Evolutionary conservation across 1,140 invertebrate species (phyloP), one percentile per base, ranked within the genome.

Genomic region (Drosophila kanapiae): DNA sequence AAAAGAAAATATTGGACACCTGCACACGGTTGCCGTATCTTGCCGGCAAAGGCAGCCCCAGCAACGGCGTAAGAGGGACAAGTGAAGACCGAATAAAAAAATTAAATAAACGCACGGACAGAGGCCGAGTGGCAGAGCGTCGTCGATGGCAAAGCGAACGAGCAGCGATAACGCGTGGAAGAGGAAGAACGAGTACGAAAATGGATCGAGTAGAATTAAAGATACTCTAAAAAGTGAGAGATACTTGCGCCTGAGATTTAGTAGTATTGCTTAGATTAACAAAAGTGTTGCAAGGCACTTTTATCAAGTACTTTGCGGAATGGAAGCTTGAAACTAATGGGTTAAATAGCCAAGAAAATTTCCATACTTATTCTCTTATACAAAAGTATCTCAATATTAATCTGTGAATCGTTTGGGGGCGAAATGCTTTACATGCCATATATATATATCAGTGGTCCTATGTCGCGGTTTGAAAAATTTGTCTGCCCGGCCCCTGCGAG

Each of bases 1-100:
- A 87, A 87, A 84, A 90, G 78, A 90, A 90, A 90, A 91, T 88
- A 82, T 91, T 91, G 88, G 84, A 91, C 90, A 91, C 90, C 90
- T 91, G 90, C 90, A 91, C 82, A 88, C 79, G 84, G 82, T 91
- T 88, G n/a, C 91, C 77, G 79, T 75, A 88, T 84, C 68, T 40
- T 13, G 38, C 54, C 78, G 72, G 72, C 78, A 65, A 82, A 49
- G 69, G 69, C 67, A 80, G 65, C 79, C 59, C 45, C 14, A 42
- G 27, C 67, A 56, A 70, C 48, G 69, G 72, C 53, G 68, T 68
- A 78, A 77, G 80, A 80, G 84, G 84, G 80, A 88, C 83, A 87
- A 88, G 80, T 88, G 84, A 88, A 74, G 84, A 60, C 80, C 78
- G 70, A 82, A 65, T 65, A 85, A 77, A 59, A 53, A 76, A 68